Evolutionary conservation across 2,797 vertebrate species (phyloP), one percentile per base, ranked within the genome.

Genomic region (Prunella strophiata): DNA sequence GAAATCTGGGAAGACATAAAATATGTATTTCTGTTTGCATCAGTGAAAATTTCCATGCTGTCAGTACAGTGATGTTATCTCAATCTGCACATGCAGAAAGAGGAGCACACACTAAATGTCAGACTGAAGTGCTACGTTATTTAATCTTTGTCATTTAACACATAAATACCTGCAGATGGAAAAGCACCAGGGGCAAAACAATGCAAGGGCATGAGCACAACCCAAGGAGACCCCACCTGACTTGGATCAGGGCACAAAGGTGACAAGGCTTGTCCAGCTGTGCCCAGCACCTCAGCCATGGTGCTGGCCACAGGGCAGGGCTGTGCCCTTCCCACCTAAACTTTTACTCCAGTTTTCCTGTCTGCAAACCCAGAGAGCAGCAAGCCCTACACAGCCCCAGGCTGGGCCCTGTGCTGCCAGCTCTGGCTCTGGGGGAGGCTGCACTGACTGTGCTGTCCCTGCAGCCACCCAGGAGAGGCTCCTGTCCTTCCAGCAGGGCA

Each of bases 251-350:
- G n/a, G 32, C 45, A 29, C 8, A 0, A 1, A 2, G 17, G 13
- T 7, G 42, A 15, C 0, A 0, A 59, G 65, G 40, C 7, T 27
- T 29, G 3, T 50, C 18, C 62, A 29, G 30, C 17, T 42, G 43
- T 34, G 26, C 30, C 45, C 57, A 19, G 27, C 1, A 0, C 42
- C 29, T 55, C 16, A 1, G 45, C 23, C 36, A 8, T 3, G 51
- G 11, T 0, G 0, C 7, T 0, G 0, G 18, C 14, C 10, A 29
- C 13, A 10, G 26, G 5, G 4, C 1, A 1, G 27, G 30, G 15
- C 38, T 48, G 38, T 78, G 45, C 10, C 13, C 22, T 80, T 76
- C 34, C 16, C 62, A 51, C 13, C 7, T 19, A 13, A 13, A 78
- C n/a, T 54, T 74, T 55, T 45, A 16, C 8, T 55, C 1, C 9